These are phyloP conservation scores for Limnephilus auricula DNA, from an alignment of 2,888 invertebrate species.

Conservation along the genomic window DNA sequence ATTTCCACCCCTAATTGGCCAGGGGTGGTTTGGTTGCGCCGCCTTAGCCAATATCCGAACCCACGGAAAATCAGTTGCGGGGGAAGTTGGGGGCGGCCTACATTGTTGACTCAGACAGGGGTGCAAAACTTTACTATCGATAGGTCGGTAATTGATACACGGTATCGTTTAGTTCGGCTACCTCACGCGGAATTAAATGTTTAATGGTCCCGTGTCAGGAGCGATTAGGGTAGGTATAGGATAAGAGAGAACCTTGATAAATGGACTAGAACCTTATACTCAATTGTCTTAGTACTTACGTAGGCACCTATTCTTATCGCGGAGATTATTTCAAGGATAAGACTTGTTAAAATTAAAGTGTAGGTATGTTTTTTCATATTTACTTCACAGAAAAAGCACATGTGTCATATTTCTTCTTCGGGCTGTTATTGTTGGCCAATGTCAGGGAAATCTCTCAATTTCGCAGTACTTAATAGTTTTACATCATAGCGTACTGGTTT, in stretches of 20 bases:
- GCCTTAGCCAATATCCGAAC: slow-evolving; percentile 61
- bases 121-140: slow-evolving; percentile 43
- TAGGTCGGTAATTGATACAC: slow-evolving; percentile 52
- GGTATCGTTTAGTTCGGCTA: slow-evolving; percentile 43
- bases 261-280: slow-evolving; percentile 14
- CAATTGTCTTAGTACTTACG: neutral
- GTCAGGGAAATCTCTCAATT: no score
- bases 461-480: no score
- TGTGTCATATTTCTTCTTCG: no score
- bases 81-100: slow-evolving; percentile 24
- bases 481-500: no score
- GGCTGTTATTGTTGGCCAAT: no score
- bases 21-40: slow-evolving; percentile 49
- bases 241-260: slow-evolving; percentile 35
- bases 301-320: neutral
- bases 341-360: neutral
- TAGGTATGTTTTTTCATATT: no score
- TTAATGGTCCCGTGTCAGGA: slow-evolving; percentile 46
- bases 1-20: slow-evolving; percentile 58
- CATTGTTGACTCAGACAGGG: slow-evolving; percentile 43
- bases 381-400: no score
- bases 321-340: neutral
- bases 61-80: slow-evolving; percentile 49
- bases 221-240: slow-evolving; percentile 42
- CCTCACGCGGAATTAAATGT: slow-evolving; percentile 47